Evolutionary conservation across 2,113 vertebrate species (phyloP).

Genomic region (Psilopogon haemacephalus): DNA sequence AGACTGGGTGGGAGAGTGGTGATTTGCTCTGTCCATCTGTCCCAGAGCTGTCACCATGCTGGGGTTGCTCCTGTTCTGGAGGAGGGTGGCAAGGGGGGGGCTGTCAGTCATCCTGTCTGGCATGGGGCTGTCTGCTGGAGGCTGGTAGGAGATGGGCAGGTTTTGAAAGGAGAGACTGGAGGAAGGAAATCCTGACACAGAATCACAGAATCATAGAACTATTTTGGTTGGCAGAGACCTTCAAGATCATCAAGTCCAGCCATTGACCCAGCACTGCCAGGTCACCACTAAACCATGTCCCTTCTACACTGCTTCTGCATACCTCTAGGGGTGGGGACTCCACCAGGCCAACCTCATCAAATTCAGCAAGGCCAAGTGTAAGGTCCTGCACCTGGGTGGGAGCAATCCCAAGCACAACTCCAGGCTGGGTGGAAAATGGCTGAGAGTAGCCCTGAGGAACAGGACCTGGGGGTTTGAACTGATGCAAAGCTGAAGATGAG

Average conservation of each 20-base stretch:
- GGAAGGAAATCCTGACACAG: not conserved
- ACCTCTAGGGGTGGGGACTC: not conserved
- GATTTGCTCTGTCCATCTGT: not conserved
- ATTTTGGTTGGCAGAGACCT: not conserved
- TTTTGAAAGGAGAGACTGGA: rapidly evolving
- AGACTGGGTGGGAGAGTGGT: not conserved
- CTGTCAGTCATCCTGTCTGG: not conserved
- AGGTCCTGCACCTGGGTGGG: no score
- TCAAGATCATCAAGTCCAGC: not conserved
- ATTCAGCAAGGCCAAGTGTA: no score
- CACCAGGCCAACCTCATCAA: no score
- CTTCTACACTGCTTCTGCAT: not conserved
- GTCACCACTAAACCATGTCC: not conserved
- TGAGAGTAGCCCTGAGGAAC: no score
- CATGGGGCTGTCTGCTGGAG: rapidly evolving
- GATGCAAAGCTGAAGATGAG: no score
- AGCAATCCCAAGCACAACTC: no score
- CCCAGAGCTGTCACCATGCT: not conserved
- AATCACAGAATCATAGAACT: not conserved
- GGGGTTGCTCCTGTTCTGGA: not conserved
- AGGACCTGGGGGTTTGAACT: no score
- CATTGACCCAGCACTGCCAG: not conserved
- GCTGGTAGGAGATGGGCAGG: not conserved
- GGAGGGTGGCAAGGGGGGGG: no score
- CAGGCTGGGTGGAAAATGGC: no score